Conservation (phyloP, 2,113 vertebrate genomes). For the Manacus vitellinus region DNA sequence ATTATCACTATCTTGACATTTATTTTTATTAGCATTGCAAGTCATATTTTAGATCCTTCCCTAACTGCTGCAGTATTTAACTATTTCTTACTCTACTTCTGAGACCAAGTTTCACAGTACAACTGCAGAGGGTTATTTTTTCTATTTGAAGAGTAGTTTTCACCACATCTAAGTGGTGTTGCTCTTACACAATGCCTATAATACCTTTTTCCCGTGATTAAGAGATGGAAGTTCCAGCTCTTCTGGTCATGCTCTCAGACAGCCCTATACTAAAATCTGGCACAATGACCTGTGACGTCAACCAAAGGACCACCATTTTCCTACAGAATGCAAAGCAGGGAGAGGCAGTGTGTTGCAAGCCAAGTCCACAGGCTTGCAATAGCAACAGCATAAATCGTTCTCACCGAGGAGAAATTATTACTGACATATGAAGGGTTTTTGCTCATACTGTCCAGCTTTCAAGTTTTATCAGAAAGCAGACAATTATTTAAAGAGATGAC, state of each 20-base stretch:
- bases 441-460: not conserved
- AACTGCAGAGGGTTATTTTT: not conserved
- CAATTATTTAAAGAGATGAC: not conserved
- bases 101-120: not conserved
- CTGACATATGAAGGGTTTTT: not conserved
- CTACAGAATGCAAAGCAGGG: not conserved
- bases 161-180: not conserved
- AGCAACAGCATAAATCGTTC: not conserved
- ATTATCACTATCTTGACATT: constrained; percentile 37
- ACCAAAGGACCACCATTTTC: not conserved
- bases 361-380: not conserved
- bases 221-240: not conserved
- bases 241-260: not conserved
- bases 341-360: not conserved
- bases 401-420: not conserved
- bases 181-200: not conserved
- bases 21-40: constrained; percentile 44
- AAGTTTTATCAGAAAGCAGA: not conserved
- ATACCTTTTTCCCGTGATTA: not conserved
- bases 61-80: constrained; percentile 26
- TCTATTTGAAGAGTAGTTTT: not conserved
- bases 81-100: constrained; percentile 17
- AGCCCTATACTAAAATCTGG: not conserved
- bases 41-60: not conserved
- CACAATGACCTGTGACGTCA: not conserved